Base-by-base conservation (phyloP, 2,797 vertebrate genomes). In the Apogon hyalosoma region DNA sequence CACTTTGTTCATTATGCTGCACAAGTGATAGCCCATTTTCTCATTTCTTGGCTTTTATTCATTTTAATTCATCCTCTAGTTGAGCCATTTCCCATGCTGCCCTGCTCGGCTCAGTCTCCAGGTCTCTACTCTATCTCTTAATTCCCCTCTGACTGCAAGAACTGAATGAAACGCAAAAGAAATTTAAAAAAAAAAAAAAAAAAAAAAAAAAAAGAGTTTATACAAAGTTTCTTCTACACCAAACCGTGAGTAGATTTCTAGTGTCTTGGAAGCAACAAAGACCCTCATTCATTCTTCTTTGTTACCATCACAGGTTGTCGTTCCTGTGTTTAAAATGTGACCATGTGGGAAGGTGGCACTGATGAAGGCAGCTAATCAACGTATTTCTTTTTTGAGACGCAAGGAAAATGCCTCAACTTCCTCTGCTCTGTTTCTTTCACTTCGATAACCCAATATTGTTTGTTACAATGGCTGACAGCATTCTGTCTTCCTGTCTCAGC, bases 11-110 rank as follows among this genome's bases (percentile, higher is more conserved):
- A 92, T 92, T 91, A 90, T 75, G 46, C 69, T 52, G 75, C 66
- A 69, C 64, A 85, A 90, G 75, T 82, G 87, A 90, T 92, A 90
- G 81, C 47, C 88, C 74, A 57, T 88, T 90, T 89, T 84, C 75
- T 83, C 80, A 90, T 91, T 90, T 89, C 80, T 89, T 77, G 79
- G 79, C 87, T 88, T 90, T 91, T 91, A 92, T 90, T 89, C 83
- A 31, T 86, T 91, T 92, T 86, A 92, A 92, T 91, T 87, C 78
- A 68, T 85, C 82, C 73, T 75, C 59, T 62, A 75, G 70, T 91
- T 84, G 80, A 88, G 73, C 84, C 85, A 75, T 85, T 90, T 90
- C 75, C 85, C 70, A 15, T 11, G 68, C 64, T 72, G 54, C 71
- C 63, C 75, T 75, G 65, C 84, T 80, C 70, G 74, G 73, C 75